Evolutionary conservation across 2,797 vertebrate genomes (phyloP).

Genomic region (Eulemur mongoz): DNA sequence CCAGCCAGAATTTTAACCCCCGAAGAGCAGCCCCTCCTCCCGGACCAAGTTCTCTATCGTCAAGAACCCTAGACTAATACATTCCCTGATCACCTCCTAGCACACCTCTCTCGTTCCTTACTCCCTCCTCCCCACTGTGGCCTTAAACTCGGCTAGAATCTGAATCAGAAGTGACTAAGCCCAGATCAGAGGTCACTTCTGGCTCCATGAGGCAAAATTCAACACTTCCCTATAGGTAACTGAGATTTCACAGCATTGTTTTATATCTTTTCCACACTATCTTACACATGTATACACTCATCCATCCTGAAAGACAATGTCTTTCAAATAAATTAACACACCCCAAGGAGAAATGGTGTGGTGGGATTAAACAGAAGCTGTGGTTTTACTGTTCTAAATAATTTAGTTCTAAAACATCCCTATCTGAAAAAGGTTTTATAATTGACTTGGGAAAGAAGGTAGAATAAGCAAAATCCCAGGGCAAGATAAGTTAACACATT

Average conservation of each 20-base stretch:
- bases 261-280: neutral
- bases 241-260: neutral
- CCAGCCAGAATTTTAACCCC: neutral
- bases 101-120: neutral
- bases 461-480: neutral
- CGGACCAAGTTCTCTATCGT: neutral
- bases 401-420: neutral
- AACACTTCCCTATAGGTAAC: neutral
- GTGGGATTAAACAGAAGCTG: neutral
- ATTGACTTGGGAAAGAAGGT: neutral
- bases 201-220: neutral
- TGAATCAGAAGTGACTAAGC: neutral
- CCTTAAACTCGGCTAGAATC: neutral
- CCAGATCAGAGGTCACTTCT: neutral
- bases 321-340: neutral
- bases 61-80: neutral
- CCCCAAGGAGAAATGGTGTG: neutral
- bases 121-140: too few relatives aligned
- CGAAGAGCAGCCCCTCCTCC: neutral
- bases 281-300: neutral
- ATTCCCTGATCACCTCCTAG: neutral
- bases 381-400: neutral
- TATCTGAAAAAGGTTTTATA: neutral
- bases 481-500: neutral
- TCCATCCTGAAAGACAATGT: neutral